Base-by-base conservation (phyloP, 1,140 invertebrate species). In the Trachelipus rathkii region DNA sequence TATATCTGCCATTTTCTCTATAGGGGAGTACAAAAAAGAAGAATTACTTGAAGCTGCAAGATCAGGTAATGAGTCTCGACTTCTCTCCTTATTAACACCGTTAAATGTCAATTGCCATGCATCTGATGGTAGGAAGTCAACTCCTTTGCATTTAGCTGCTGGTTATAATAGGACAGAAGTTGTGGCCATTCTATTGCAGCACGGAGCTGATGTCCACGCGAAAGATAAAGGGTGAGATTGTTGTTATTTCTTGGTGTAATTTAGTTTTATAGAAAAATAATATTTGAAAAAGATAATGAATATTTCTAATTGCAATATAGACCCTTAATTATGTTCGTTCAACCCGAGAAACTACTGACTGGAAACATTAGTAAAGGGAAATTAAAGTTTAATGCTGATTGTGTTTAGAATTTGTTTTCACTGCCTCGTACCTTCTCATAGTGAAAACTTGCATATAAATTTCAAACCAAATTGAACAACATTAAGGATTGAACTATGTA, bases 61-160 rank as follows among this genome's bases (percentile, higher is more conserved):
- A 3, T 75, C 80, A 83, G 88, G 88, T 7, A 87, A 88, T 82
- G 84, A 86, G 66, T 87, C 88, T 76, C 87, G 93, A 50, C 85
- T 98, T 5, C 86, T 95, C 74, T 88, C 92, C 0, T 87, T 97
- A 10, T 86, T 98, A 0, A 97, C 95, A 67, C 95, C 95, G 0
- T 86, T 97, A 0, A 98, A 98, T 86, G 95, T 98, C 9, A 97
- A 98, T 85, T 97, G 95, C 83, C 96, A 97, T 86, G 95, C 95
- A 3, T 92, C 91, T 82, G 95, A 98, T 86, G 96, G 96, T 3
- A 87, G 96, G 70, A 90, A 95, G 78, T 96, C 94, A 7, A 97
- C 95, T 0, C 95, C 95, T 0, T 84, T 98, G 44, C 95, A 98
- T 85, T 86, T 98, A 81, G 95, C 95, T 13, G 95, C 95, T 13